A percentile compares a stretch with the other conserved stretches of the same genome.
These are phyloP conservation scores for Eupithecia pulchellata DNA, from an alignment of 2,888 invertebrate species.

Conservation along the genomic window DNA sequence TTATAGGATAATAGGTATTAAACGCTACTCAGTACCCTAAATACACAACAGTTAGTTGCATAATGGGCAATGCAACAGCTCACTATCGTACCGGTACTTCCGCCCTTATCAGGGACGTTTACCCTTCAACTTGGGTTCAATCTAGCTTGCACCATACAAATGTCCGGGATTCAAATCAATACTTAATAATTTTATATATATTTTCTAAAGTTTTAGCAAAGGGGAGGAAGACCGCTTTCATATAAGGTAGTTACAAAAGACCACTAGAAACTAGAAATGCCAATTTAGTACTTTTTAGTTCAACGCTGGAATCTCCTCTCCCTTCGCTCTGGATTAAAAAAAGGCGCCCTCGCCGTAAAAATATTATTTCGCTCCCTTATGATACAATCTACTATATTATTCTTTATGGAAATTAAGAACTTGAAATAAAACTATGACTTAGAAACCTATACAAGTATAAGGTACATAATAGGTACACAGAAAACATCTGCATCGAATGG, in stretches of 20 bases:
- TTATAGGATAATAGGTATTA: constrained; percentile 31
- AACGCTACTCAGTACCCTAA: constrained; percentile 2
- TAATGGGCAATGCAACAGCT: constrained; percentile 20
- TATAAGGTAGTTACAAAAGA: no score
- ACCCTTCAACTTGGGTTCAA: constrained; percentile 60
- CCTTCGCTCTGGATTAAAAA: no score
- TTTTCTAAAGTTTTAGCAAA: no score
- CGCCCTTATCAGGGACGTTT: constrained; percentile 30
- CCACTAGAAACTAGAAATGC: no score
- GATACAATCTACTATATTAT: no score
- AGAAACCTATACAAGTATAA: background rate
- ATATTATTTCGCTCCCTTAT: no score
- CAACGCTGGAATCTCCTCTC: no score
- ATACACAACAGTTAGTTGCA: constrained; percentile 16
- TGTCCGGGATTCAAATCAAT: background rate
- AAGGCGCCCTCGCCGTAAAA: no score
- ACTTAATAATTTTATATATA: background rate
- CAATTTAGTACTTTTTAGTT: no score
- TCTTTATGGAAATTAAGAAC: no score
- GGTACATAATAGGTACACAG: background rate
- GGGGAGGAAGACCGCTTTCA: no score
- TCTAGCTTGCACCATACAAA: background rate
- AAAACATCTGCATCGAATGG: background rate
- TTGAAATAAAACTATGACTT: background rate
- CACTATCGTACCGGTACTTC: constrained; percentile 23